Base-by-base conservation (phyloP, 1,140 invertebrate species). In the Elymnias hypermnestra region DNA sequence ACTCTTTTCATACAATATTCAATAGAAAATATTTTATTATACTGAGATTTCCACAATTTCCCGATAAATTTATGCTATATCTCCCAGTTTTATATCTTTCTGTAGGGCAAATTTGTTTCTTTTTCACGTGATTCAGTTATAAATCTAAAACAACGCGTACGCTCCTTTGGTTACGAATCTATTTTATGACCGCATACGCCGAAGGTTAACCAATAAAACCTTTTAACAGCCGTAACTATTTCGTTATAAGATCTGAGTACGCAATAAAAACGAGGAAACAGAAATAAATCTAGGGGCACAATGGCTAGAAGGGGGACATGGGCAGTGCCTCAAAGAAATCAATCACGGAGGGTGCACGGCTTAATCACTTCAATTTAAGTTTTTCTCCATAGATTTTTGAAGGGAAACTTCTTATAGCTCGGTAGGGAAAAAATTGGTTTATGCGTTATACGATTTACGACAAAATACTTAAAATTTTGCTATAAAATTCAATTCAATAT, bases 171-270 rank as follows among this genome's bases (percentile, higher is more conserved):
- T 81, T 77, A 72, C 73, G 75, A 78, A 85, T 82, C 72, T 78
- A 83, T 85, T 85, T 83, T 85, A 85, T 78, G 73, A 68, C 73
- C 72, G 63, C 72, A 71, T 71, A 78, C 73, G 70, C 72, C 78
- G 71, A 85, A 85, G 78, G 78, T 83, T 82, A 83, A 83, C 82
- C 77, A 83, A 85, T 85, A 85, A 85, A 85, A 85, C 73, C 82
- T 82, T 82, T 85, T 85, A 83, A 85, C 82, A 83, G 75, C 69
- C 78, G 78, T 82, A 83, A 83, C 75, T 85, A 82, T 85, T 85
- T 83, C 78, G 73, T 83, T 85, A 83, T 85, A 85, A 83, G 82
- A 83, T 83, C 82, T 64, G 74, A 83, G 77, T 83, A 72, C 72
- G 82, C 77, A 85, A 81, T 85, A 85, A 85, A 83, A 83, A 83